Evolutionary conservation across 2,888 invertebrate genomes (phyloP).

Genomic region (Metacarcinus magister): DNA sequence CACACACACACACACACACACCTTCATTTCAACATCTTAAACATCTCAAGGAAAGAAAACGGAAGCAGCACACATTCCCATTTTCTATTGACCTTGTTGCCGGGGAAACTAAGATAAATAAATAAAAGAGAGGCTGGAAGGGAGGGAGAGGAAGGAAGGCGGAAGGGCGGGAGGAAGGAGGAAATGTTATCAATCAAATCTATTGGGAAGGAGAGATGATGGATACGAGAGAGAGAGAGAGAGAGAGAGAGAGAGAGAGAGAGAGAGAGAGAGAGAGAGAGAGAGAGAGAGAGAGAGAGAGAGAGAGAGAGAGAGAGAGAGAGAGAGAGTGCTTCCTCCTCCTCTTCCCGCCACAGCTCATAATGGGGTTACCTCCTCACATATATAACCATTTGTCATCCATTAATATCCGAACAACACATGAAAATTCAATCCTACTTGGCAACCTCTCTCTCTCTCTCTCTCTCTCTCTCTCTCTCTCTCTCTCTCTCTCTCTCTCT

Average conservation of each 20-base stretch:
- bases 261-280: slow-evolving; percentile 26
- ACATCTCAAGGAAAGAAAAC: neutral
- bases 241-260: slow-evolving; percentile 26
- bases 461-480: slow-evolving; percentile 26
- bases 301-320: too few species aligned
- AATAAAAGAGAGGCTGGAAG: neutral
- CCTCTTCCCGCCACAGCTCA: too few species aligned
- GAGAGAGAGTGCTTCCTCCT: too few species aligned
- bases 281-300: slow-evolving; percentile 6
- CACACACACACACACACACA: too few species aligned
- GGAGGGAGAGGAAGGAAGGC: neutral
- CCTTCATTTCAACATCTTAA: neutral
- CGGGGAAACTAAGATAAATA: neutral
- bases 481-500: slow-evolving; percentile 26
- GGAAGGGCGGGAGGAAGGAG: neutral
- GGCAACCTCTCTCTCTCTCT: neutral
- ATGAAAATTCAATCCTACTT: neutral
- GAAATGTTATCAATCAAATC: neutral
- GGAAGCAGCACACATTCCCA: neutral
- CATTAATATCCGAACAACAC: neutral
- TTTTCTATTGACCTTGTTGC: neutral
- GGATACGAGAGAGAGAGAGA: slow-evolving; percentile 1
- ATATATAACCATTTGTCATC: neutral
- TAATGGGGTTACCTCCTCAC: neutral
- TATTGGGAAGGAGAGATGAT: neutral